Evolutionary conservation across 2,797 vertebrate genomes (phyloP).

Genomic region (Pterois miles): DNA sequence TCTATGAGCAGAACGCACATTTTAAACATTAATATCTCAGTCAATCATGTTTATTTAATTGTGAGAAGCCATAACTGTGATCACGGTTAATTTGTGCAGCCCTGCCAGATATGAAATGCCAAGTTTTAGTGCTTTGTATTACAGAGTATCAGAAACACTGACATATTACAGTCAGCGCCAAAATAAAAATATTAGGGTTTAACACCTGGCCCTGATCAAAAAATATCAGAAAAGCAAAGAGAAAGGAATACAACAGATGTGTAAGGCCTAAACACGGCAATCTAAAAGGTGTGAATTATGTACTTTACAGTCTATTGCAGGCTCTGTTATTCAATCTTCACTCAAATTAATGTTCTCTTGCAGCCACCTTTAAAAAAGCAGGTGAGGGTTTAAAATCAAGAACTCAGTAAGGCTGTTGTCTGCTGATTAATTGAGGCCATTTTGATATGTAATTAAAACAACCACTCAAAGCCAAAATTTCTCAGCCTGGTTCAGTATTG

Average conservation of each 20-base stretch:
- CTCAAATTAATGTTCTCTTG: conserved; percentile 10
- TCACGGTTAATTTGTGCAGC: no score
- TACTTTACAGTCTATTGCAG: background rate
- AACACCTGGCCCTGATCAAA: background rate
- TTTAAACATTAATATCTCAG: no score
- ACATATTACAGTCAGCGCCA: background rate
- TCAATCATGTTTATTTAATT: no score
- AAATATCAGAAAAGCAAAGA: background rate
- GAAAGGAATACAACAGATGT: background rate
- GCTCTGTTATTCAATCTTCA: conserved; percentile 12
- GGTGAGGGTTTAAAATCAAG: conserved; percentile 7
- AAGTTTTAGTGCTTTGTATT: no score
- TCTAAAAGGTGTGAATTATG: background rate
- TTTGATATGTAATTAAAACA: conserved; percentile 59
- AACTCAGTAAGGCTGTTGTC: conserved; percentile 22
- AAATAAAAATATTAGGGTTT: background rate
- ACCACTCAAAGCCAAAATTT: conserved; percentile 3
- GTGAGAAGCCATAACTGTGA: no score
- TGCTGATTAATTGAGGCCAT: conserved; percentile 51
- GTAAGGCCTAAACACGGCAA: background rate
- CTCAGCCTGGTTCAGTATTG: background rate
- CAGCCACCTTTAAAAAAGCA: conserved; percentile 26
- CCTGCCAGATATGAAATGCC: background rate
- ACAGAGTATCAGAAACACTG: no score
- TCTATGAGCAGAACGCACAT: no score